Conservation (phyloP, 2,888 invertebrate genomes). For the Aphodius granarius region DNA sequence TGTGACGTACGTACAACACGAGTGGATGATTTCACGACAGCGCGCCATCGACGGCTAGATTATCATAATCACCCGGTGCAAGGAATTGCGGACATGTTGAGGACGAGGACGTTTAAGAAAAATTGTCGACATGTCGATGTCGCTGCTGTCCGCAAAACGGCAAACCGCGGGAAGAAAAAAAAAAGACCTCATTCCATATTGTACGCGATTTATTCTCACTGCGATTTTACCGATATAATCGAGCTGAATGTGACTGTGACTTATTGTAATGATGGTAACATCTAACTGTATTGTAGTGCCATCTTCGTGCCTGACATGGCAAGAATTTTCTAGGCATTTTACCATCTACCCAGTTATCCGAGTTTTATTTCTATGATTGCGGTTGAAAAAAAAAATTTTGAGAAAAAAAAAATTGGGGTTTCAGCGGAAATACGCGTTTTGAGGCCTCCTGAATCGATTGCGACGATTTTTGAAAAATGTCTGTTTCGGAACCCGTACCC, state of each 20-base stretch:
- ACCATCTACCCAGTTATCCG: not conserved
- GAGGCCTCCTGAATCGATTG: no score
- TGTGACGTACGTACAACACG: not conserved
- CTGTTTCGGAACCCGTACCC: no score
- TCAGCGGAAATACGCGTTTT: no score
- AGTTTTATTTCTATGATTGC: not conserved
- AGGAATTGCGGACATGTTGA: not conserved
- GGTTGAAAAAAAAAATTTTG: not conserved
- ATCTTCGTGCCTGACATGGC: no score
- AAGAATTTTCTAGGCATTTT: no score
- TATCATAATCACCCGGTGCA: not conserved
- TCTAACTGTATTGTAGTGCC: not conserved
- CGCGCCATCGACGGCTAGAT: not conserved
- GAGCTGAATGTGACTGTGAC: not conserved
- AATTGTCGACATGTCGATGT: not conserved
- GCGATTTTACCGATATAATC: not conserved
- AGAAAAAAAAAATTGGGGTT: no score
- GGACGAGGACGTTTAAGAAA: not conserved
- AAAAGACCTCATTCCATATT: no score
- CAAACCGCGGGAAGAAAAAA: no score
- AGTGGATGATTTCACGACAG: not conserved
- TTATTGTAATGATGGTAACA: not conserved
- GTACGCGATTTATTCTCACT: not conserved
- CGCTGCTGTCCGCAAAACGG: no score
- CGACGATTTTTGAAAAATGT: no score